A percentile compares a stretch with the other conserved stretches of the same genome.
Evolutionary conservation across 1,140 invertebrate genomes (phyloP).

Genomic region (Drosophila nannoptera): DNA sequence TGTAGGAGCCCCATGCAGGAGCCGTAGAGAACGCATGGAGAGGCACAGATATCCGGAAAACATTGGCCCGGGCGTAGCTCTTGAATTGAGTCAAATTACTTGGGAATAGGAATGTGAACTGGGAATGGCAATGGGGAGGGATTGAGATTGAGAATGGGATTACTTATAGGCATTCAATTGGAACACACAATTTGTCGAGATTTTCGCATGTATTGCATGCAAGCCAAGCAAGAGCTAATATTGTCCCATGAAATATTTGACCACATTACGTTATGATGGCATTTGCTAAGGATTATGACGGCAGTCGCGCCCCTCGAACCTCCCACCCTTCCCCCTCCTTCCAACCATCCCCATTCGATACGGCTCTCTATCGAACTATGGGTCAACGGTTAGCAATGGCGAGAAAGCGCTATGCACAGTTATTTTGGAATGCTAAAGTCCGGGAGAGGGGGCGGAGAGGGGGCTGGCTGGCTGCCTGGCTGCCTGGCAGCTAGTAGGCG

Average conservation of each 20-base stretch:
- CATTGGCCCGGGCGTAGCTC: conserved; percentile 33
- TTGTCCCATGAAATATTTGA: conserved; percentile 13
- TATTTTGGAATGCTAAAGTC: conserved; percentile 1
- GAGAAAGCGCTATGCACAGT: background rate
- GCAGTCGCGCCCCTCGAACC: background rate
- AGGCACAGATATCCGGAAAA: conserved; percentile 26
- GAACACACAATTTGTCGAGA: conserved; percentile 36
- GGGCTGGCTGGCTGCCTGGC: background rate
- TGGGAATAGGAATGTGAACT: conserved; percentile 26
- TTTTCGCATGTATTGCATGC: conserved; percentile 23
- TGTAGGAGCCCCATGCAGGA: background rate
- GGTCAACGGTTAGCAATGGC: conserved; percentile 7
- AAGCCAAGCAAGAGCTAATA: conserved; percentile 13
- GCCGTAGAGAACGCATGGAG: background rate
- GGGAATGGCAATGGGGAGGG: no score
- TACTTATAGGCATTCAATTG: conserved; percentile 40
- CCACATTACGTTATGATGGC: conserved; percentile 14
- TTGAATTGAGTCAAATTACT: conserved; percentile 45
- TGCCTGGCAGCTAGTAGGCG: background rate
- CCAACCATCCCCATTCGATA: no score
- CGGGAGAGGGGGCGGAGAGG: background rate
- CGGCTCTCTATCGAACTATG: background rate
- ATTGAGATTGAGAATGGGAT: conserved; percentile 32
- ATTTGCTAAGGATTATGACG: conserved; percentile 23
- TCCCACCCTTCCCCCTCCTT: no score